Conservation (phyloP, 2,797 vertebrate genomes). For the Melopsittacus undulatus region DNA sequence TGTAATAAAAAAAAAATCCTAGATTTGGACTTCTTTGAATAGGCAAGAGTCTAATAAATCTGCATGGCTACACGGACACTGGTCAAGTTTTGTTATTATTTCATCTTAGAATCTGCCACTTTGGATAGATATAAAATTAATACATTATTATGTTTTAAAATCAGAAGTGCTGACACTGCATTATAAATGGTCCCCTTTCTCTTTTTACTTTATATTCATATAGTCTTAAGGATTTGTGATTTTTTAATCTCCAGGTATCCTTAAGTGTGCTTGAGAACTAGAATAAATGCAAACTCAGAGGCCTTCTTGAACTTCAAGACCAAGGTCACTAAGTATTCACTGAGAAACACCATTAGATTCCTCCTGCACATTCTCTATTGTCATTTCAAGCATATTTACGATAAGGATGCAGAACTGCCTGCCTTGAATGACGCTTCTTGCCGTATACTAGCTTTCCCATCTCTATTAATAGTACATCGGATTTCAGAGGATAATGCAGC, state of each 20-base stretch:
- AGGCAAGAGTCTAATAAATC: neutral
- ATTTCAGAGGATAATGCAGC: slow-evolving; percentile 24
- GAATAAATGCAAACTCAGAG: slow-evolving; percentile 43
- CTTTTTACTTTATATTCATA: slow-evolving; percentile 16
- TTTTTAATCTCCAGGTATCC: slow-evolving; percentile 29
- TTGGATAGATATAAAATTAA: neutral
- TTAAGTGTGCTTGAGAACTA: slow-evolving; percentile 33
- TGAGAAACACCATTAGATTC: slow-evolving; percentile 53
- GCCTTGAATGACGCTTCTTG: slow-evolving; percentile 17
- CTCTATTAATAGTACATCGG: slow-evolving; percentile 16
- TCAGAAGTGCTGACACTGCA: slow-evolving; percentile 39
- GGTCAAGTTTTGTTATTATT: neutral
- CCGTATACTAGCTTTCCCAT: neutral
- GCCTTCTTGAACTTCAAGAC: slow-evolving; percentile 27
- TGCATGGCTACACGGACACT: neutral
- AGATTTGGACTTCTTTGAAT: neutral
- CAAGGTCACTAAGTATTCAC: slow-evolving; percentile 50
- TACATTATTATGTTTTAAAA: slow-evolving; percentile 15
- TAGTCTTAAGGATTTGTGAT: slow-evolving; percentile 44
- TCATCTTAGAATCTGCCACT: neutral
- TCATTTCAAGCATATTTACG: slow-evolving; percentile 50
- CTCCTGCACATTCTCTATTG: slow-evolving; percentile 5
- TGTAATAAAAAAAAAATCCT: neutral
- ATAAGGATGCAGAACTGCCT: slow-evolving; percentile 4
- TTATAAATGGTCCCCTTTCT: slow-evolving; percentile 45